Conservation (phyloP, 2,797 vertebrate species). For the Silurus lanzhouensis region DNA sequence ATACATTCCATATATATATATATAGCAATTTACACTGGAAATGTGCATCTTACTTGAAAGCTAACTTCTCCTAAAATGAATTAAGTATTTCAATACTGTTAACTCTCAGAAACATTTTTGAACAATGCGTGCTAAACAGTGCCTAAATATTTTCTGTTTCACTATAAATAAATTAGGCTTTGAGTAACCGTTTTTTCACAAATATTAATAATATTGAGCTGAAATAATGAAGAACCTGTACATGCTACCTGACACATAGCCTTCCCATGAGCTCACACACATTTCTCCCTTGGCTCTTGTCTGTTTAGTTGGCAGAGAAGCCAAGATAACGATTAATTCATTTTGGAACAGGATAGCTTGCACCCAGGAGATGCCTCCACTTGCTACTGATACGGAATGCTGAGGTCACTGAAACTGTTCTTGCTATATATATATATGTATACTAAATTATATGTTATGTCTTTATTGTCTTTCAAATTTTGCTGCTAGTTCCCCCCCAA, state of each 20-base stretch:
- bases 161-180: background rate
- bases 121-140: background rate
- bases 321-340: constrained; percentile 50
- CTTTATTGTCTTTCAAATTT: constrained; percentile 70
- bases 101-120: background rate
- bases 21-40: constrained; percentile 68
- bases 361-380: constrained; percentile 71
- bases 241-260: constrained; percentile 46
- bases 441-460: constrained; percentile 32
- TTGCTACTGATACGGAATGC: constrained; percentile 75
- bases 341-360: constrained; percentile 50
- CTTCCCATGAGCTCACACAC: constrained; percentile 44
- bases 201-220: constrained; percentile 12
- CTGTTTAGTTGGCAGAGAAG: constrained; percentile 42
- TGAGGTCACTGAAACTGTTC: constrained; percentile 69
- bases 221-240: constrained; percentile 27
- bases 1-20: constrained; percentile 28
- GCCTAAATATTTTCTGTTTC: constrained; percentile 1
- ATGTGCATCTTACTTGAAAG: constrained; percentile 44
- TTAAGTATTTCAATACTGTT: background rate
- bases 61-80: constrained; percentile 44
- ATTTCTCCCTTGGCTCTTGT: constrained; percentile 41
- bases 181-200: background rate
- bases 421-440: constrained; percentile 62
- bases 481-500: constrained; percentile 81